Evolutionary conservation across 1,140 invertebrate species (phyloP).

Genomic region (Ganaspis sp.): DNA sequence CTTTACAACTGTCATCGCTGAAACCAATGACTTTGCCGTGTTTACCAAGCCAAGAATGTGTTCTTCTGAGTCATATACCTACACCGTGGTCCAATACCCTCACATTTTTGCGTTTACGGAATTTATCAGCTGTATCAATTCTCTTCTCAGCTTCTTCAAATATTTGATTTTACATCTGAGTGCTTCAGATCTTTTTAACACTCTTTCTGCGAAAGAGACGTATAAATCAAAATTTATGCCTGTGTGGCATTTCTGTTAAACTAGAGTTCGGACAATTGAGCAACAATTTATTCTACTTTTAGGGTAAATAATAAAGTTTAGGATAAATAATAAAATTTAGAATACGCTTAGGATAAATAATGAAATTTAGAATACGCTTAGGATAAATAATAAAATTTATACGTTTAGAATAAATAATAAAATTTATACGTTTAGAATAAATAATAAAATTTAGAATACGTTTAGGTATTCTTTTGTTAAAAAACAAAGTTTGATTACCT

Average conservation of each 20-base stretch:
- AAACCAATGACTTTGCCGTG: constrained; percentile 13
- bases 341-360: too few species aligned
- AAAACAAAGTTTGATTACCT: neutral
- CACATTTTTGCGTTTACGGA: neutral
- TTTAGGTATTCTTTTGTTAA: neutral
- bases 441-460: too few species aligned
- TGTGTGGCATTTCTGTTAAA: neutral
- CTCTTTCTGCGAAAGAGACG: too few species aligned
- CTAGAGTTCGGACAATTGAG: too few species aligned
- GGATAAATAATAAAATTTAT: too few species aligned
- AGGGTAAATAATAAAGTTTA: too few species aligned
- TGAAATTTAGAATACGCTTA: too few species aligned
- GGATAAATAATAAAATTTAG: too few species aligned
- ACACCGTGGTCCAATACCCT: neutral
- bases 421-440: too few species aligned
- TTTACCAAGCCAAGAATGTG: constrained; percentile 1
- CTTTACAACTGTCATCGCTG: constrained; percentile 3
- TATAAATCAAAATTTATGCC: neutral
- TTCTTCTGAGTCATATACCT: neutral
- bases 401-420: too few species aligned
- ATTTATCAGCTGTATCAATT: constrained; percentile 10
- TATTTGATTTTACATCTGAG: neutral
- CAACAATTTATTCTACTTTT: too few species aligned
- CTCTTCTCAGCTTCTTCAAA: neutral
- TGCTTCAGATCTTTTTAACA: neutral